Conservation (phyloP, 2,797 vertebrate genomes). For the Smutsia gigantea region DNA sequence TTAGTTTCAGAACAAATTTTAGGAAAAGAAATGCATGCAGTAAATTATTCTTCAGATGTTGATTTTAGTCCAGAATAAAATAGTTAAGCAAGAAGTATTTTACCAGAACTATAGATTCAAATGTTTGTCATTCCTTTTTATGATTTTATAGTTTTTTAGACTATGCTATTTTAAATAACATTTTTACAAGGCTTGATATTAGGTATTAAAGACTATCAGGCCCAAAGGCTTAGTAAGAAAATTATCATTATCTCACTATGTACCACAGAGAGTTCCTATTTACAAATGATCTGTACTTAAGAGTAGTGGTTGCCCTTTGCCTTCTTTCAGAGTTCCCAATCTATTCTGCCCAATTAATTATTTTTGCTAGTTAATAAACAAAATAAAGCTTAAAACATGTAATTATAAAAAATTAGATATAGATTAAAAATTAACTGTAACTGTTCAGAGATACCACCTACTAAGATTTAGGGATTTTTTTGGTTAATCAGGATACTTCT, state of each 20-base stretch:
- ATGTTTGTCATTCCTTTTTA: neutral
- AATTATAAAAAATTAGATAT: neutral
- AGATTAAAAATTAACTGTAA: conserved; percentile 26
- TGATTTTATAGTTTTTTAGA: neutral
- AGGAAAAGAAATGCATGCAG: neutral
- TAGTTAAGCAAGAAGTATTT: conserved; percentile 14
- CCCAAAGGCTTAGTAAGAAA: neutral
- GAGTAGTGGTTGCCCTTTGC: neutral
- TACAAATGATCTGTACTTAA: neutral
- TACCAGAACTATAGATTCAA: neutral
- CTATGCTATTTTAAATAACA: neutral
- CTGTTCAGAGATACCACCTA: neutral
- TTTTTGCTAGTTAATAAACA: conserved; percentile 7
- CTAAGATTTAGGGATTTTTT: conserved; percentile 14
- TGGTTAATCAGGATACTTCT: neutral
- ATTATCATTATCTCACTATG: neutral
- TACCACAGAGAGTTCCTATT: neutral
- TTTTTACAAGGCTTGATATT: conserved; percentile 20
- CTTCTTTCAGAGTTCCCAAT: neutral
- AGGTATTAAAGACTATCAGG: neutral
- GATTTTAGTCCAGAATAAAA: conserved; percentile 40
- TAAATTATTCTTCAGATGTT: neutral
- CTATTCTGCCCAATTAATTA: neutral
- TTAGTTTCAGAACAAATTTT: neutral
- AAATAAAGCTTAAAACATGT: neutral